phyloP scores from a whole-genome alignment of 1,140 invertebrate genomes.

The Spodoptera frugiperda region DNA sequence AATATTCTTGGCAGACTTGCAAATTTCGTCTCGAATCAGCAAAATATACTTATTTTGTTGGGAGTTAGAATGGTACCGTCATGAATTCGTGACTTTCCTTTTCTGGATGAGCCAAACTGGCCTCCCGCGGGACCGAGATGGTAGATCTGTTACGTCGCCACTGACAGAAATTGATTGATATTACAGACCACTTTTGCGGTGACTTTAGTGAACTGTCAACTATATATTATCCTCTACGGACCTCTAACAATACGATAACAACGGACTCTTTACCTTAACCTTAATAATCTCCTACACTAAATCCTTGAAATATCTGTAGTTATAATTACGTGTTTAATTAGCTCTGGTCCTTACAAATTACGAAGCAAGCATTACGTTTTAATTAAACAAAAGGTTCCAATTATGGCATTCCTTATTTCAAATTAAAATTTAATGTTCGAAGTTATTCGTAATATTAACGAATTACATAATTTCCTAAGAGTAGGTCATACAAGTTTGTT shows the following conservation, averaged over 20 bases:
- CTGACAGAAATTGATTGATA: slow-evolving; percentile 41
- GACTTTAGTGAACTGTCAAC: slow-evolving; percentile 24
- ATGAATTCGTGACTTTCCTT: slow-evolving; percentile 72
- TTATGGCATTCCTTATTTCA: slow-evolving; percentile 10
- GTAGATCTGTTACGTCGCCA: slow-evolving; percentile 38
- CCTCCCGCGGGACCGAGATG: slow-evolving; percentile 39
- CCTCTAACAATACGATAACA: neutral
- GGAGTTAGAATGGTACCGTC: slow-evolving; percentile 67
- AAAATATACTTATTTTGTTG: slow-evolving; percentile 85
- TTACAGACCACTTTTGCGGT: slow-evolving; percentile 14
- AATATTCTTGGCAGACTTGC: slow-evolving; percentile 86
- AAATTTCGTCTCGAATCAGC: slow-evolving; percentile 83
- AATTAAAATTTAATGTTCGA: slow-evolving; percentile 4
- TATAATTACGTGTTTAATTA: neutral
- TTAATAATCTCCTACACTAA: neutral
- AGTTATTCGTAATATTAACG: slow-evolving; percentile 31
- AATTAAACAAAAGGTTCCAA: neutral
- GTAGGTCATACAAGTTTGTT: slow-evolving; percentile 58
- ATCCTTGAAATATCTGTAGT: neutral
- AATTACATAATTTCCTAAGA: slow-evolving; percentile 30
- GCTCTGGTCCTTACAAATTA: neutral
- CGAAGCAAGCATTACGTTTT: neutral
- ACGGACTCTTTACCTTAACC: neutral
- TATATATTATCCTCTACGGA: neutral
- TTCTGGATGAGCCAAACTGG: slow-evolving; percentile 58